Conservation (phyloP, 2,113 vertebrate species). For the Galemys pyrenaicus region DNA sequence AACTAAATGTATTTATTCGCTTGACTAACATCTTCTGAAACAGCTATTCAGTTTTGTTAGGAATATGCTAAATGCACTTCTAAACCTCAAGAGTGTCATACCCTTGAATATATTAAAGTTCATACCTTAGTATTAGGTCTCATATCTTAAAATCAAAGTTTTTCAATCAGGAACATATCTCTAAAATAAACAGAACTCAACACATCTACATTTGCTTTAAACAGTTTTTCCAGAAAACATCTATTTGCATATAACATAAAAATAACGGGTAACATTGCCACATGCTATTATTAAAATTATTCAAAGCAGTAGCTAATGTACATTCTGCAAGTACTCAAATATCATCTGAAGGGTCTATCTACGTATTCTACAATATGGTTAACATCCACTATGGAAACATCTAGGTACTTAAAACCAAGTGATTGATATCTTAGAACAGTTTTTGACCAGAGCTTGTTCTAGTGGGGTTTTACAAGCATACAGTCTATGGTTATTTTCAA, state of each 20-base stretch:
- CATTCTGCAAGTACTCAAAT: neutral
- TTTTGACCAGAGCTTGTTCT: neutral
- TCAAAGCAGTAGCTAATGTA: neutral
- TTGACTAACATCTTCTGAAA: neutral
- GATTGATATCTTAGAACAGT: neutral
- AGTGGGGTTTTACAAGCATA: slow-evolving; percentile 50
- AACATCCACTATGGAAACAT: neutral
- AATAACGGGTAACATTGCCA: neutral
- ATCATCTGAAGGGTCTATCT: neutral
- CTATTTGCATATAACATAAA: slow-evolving; percentile 34
- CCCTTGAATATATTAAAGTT: slow-evolving; percentile 2
- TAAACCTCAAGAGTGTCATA: neutral
- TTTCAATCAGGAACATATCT: slow-evolving; percentile 22
- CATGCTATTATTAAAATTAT: slow-evolving; percentile 35
- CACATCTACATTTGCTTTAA: slow-evolving; percentile 39
- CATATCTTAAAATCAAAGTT: neutral
- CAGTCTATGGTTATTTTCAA: slow-evolving; percentile 22
- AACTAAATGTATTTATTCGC: neutral
- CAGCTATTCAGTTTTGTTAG: neutral
- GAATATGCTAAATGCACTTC: neutral
- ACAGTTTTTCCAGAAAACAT: slow-evolving; percentile 45
- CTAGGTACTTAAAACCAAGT: neutral
- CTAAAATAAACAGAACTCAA: slow-evolving; percentile 23
- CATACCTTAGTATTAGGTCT: neutral
- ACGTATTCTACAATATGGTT: neutral